phyloP scores from a whole-genome alignment of 2,797 vertebrate genomes.

The Cetoscarus ocellatus region DNA sequence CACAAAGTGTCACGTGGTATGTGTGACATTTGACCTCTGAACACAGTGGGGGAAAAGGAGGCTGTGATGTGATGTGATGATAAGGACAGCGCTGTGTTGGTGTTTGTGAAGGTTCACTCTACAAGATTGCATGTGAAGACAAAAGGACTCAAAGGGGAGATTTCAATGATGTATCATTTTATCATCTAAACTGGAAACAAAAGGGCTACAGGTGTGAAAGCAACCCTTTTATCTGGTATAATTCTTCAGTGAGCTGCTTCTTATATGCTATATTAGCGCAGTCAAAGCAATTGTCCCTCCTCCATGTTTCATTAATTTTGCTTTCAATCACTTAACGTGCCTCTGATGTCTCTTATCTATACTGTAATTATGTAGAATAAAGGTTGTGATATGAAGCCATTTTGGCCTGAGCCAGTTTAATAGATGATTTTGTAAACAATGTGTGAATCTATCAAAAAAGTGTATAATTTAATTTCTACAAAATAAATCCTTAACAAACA shows the following conservation, averaged over 20 bases:
- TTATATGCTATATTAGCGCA: neutral
- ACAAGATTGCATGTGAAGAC: too few species aligned
- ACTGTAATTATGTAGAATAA: neutral
- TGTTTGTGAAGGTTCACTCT: too few species aligned
- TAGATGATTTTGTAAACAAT: conserved; percentile 35
- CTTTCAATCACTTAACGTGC: conserved; percentile 36
- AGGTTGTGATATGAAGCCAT: conserved; percentile 1
- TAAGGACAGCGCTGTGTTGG: too few species aligned
- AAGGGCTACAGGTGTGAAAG: too few species aligned
- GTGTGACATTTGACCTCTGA: too few species aligned
- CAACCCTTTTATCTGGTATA: neutral
- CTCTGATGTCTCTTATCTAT: conserved; percentile 25
- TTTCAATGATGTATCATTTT: too few species aligned
- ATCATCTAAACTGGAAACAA: too few species aligned
- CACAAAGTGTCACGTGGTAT: too few species aligned
- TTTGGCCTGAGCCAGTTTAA: conserved; percentile 23
- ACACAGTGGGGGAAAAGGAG: too few species aligned
- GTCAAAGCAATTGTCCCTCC: neutral
- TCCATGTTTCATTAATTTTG: conserved; percentile 10
- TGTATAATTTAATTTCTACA: conserved; percentile 15
- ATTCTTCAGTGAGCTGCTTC: neutral
- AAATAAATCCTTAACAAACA: conserved; percentile 44
- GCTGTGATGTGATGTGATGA: too few species aligned
- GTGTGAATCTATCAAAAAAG: conserved; percentile 32
- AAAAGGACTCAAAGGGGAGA: too few species aligned